Evolutionary conservation across 2,888 invertebrate species (phyloP).

Genomic region (Vesta saturnalis): DNA sequence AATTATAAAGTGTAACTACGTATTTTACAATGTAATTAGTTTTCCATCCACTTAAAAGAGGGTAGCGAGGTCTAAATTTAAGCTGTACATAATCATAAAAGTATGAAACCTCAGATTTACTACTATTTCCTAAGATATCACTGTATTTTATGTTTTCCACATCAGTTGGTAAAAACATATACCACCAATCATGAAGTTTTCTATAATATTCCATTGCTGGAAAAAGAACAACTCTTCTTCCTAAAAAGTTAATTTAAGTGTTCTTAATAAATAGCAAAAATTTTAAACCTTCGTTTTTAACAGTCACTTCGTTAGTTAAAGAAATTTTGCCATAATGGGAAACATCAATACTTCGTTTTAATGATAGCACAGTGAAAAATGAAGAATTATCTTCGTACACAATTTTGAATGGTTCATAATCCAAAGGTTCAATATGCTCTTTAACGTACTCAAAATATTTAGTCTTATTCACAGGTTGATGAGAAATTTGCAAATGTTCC

Average conservation of each 20-base stretch:
- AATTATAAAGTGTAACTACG: slow-evolving; percentile 44
- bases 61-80: slow-evolving; percentile 45
- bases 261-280: not conserved
- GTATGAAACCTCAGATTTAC: slow-evolving; percentile 36
- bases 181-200: slow-evolving; percentile 32
- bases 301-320: slow-evolving; percentile 43
- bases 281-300: slow-evolving; percentile 44
- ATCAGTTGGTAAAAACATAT: slow-evolving; percentile 45
- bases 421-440: slow-evolving; percentile 20
- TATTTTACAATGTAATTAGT: slow-evolving; percentile 45
- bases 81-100: slow-evolving; percentile 37
- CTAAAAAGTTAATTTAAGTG: not conserved
- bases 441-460: slow-evolving; percentile 17
- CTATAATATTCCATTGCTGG: slow-evolving; percentile 41
- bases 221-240: slow-evolving; percentile 22
- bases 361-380: slow-evolving; percentile 39
- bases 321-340: slow-evolving; percentile 48
- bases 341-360: slow-evolving; percentile 46
- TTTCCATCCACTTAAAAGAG: slow-evolving; percentile 48
- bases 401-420: slow-evolving; percentile 26
- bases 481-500: not conserved
- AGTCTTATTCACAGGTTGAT: not conserved
- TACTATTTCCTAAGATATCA: slow-evolving; percentile 46
- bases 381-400: slow-evolving; percentile 40
- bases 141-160: slow-evolving; percentile 44